Base-by-base conservation (phyloP, 2,888 invertebrate genomes). In the Cylloceria caligata region DNA sequence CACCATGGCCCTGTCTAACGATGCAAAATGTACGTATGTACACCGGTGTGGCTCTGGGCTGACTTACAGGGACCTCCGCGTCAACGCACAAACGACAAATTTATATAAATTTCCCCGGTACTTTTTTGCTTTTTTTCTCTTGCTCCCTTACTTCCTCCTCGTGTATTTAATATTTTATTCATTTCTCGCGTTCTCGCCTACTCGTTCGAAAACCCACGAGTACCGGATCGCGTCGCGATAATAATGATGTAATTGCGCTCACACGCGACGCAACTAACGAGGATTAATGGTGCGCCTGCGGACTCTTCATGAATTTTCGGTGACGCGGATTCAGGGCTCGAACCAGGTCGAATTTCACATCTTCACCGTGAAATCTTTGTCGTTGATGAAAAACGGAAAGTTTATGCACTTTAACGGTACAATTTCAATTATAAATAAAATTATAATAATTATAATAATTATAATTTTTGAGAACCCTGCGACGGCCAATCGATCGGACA, bases 21-120 rank as follows among this genome's bases (percentile, higher is more conserved):
- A 81, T 64, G 73, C 77, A 77, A 73, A 34, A 73, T 73, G 52
- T 77, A 77, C 73, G 81, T 72, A 34, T 57, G n/a, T n/a, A n/a
- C 30, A 36, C 60, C 36, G 74, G 65, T 74, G 60, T 65, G 71
- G 27, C 67, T 34, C 60, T 27, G 39, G 49, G 34, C 68, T 57
- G 19, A 42, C 57, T 24, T 27, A 42, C 9, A 21, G 49, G 7
- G 24, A 64, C 30, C 57, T 71, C 45, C 27, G 71, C 11, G 16
- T 60, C 49, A 55, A 67, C 69, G 64, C 69, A 73, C 45, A 27
- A 55, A 65, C 78, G 49, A 82, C 71, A 69, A 74, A 65, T 80
- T 75, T 30, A 67, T 55, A 62, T 69, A 52, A 71, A 71, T 71
- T 57, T 42, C 24, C 39, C 42, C 69, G 57, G n/a, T 4, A 55